Conservation (phyloP, 2,888 invertebrate species). For the Steromphala cineraria region DNA sequence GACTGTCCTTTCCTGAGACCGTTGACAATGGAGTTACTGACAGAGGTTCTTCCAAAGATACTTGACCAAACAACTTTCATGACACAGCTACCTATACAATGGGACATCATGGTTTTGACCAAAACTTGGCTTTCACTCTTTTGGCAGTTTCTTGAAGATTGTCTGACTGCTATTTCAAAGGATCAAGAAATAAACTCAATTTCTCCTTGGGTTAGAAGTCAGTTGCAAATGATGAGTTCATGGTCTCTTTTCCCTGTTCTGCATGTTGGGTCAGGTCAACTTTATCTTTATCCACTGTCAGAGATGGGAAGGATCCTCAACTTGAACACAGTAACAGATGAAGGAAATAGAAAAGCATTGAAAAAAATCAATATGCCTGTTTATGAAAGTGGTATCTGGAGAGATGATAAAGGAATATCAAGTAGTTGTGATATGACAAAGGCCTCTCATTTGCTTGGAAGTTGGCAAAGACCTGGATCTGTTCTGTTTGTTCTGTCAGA, state of each 20-base stretch:
- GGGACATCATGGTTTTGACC: background rate
- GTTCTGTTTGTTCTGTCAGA: background rate
- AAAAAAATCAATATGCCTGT: background rate
- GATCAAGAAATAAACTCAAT: background rate
- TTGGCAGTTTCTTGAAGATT: background rate
- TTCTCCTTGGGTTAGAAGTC: background rate
- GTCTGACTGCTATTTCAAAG: background rate
- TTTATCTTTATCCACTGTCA: background rate
- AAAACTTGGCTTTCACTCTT: background rate
- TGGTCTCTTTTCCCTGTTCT: slow-evolving; percentile 19
- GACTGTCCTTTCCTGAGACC: background rate
- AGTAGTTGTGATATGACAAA: too few relatives aligned
- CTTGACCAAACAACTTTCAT: background rate
- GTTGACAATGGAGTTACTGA: background rate
- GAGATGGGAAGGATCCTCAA: background rate
- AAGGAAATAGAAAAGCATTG: background rate
- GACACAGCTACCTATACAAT: background rate
- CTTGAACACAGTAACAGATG: background rate
- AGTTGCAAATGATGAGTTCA: background rate
- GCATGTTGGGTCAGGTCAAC: background rate
- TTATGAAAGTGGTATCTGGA: background rate
- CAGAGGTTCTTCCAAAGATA: background rate
- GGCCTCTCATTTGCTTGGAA: background rate
- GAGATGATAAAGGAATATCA: too few relatives aligned
- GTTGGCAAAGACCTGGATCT: background rate